A percentile compares a stretch with the other conserved stretches of the same genome.
Evolutionary conservation across 2,888 invertebrate genomes (phyloP).

Genomic region (Strigamia maritima): DNA sequence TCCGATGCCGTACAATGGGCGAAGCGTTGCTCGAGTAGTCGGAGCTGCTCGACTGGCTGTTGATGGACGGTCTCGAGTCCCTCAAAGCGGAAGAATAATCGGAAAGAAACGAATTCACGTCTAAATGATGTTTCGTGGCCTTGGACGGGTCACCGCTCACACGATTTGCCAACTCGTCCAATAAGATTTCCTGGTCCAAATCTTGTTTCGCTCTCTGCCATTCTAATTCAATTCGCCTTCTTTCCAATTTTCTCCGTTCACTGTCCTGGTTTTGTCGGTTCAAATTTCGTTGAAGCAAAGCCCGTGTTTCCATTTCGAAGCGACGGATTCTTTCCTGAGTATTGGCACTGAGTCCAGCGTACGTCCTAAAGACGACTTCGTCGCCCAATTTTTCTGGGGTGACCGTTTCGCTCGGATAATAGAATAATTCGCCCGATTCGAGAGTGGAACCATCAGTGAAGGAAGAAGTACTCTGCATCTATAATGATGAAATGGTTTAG

Average conservation of each 20-base stretch:
- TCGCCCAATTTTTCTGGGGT: not conserved
- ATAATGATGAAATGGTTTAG: no score
- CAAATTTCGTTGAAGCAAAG: constrained; percentile 60
- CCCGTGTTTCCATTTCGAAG: constrained; percentile 73
- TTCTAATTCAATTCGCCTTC: constrained; percentile 56
- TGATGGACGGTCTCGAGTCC: not conserved
- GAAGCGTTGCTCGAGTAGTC: constrained; percentile 29
- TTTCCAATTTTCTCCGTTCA: constrained; percentile 50
- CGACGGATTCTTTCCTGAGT: constrained; percentile 65
- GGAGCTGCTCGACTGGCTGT: constrained; percentile 20
- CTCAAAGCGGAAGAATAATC: constrained; percentile 1
- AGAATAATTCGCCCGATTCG: not conserved
- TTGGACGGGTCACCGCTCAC: constrained; percentile 45
- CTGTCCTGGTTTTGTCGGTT: constrained; percentile 42
- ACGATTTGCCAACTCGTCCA: constrained; percentile 56
- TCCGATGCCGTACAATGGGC: not conserved
- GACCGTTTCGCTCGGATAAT: not conserved
- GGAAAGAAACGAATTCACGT: not conserved
- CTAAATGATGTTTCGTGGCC: not conserved
- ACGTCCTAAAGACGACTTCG: constrained; percentile 56
- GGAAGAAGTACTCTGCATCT: not conserved
- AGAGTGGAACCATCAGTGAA: not conserved
- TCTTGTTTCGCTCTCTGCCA: constrained; percentile 58
- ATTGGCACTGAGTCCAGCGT: constrained; percentile 60
- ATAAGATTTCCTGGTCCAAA: constrained; percentile 57